Base-by-base conservation (phyloP, 2,888 invertebrate species). In the Volucella inanis region DNA sequence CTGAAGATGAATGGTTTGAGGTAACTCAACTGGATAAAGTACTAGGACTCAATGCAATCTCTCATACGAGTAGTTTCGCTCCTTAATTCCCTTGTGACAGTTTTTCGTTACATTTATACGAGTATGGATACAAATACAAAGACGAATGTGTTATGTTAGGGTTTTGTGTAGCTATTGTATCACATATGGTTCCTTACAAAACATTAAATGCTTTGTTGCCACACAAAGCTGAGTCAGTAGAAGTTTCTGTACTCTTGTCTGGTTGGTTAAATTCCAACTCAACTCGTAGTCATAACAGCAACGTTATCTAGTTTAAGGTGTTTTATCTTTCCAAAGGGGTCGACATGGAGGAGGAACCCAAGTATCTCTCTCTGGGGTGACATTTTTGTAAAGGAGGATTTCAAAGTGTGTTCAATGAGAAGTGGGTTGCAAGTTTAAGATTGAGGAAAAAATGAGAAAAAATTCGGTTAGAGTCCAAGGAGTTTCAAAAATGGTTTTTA, bases 11-110 rank as follows among this genome's bases (percentile, higher is more conserved):
- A 12, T 47, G 55, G 38, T 45, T 47, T 14, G 64, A 10, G 54
- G n/a, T 41, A 47, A 18, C 41, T 15, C 50, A 38, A 65, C 64
- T 50, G 65, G 43, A 65, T 67, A 50, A 67, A 54, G 43, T n/a
- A 54, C 54, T 67, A 54, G 39, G 67, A 76, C 67, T 59, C 76
- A 76, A 45, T 76, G 76, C 76, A 76, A 76, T 76, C 67, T 76
- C 67, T 76, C 67, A 68, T 68, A 22, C 22, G 22, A 22, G 22
- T 22, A 76, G 76, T 68, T 74, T 74, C 64, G 45, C 57, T 74
- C 55, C 74, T 14, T 74, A 76, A 76, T 76, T 76, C 76, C 76
- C 76, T 52, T 45, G 76, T 68, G 76, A 68, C 76, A 76, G 67
- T 61, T 76, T 49, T 67, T 61, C 18, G 22, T 22, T 22, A 22